phyloP scores from a whole-genome alignment of 2,888 invertebrate genomes.

The Polydrusus cervinus region DNA sequence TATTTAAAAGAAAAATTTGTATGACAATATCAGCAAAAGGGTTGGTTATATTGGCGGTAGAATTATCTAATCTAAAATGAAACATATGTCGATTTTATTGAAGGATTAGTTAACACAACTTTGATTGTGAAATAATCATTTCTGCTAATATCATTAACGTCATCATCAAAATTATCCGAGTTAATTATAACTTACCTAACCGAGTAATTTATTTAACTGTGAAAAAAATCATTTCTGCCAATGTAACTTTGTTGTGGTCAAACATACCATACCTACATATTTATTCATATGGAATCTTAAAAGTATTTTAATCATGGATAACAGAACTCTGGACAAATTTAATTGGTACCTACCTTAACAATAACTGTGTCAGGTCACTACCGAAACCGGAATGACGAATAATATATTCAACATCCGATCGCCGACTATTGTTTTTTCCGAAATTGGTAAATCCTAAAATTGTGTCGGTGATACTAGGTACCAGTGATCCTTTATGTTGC shows the following conservation, averaged over 20 bases:
- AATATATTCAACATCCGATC: not conserved
- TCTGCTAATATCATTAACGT: not conserved
- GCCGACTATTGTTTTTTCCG: not conserved
- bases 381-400: not conserved
- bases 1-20: slow-evolving; percentile 2
- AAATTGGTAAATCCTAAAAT: not conserved
- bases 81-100: too few species aligned
- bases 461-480: not conserved
- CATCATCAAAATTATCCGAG: too few species aligned
- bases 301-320: too few species aligned
- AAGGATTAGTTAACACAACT: too few species aligned
- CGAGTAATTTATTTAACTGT: too few species aligned
- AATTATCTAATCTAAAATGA: slow-evolving; percentile 17
- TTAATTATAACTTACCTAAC: too few species aligned
- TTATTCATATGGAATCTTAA: too few species aligned
- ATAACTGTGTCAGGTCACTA: not conserved
- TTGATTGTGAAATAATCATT: too few species aligned
- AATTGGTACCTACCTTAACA: not conserved
- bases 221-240: too few species aligned
- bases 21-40: slow-evolving; percentile 12
- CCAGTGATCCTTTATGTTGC: not conserved
- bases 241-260: too few species aligned
- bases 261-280: too few species aligned
- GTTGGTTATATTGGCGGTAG: slow-evolving; percentile 12
- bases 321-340: too few species aligned